Conservation (phyloP, 2,113 vertebrate species). For the Ramphastos sulfuratus region DNA sequence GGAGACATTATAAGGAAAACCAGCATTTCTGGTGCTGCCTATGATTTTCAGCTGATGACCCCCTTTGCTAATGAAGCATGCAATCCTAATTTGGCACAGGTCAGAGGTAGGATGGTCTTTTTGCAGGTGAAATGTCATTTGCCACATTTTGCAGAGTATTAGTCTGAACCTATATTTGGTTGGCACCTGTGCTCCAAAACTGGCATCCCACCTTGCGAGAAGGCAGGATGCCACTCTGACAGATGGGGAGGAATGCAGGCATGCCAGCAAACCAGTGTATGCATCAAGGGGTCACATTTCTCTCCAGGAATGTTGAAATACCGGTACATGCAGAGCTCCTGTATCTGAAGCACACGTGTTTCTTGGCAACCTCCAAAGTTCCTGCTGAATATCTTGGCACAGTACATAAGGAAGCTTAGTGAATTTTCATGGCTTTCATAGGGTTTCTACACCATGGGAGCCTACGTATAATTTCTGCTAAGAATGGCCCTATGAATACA, state of each 20-base stretch:
- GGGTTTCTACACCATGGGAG: conserved; percentile 57
- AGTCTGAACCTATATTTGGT: conserved; percentile 54
- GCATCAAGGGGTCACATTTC: conserved; percentile 69
- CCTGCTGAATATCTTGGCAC: conserved; percentile 62
- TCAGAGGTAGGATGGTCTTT: not conserved
- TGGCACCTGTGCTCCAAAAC: conserved; percentile 51
- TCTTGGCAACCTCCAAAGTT: conserved; percentile 64
- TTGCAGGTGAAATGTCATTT: conserved; percentile 63
- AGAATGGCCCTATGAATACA: conserved; percentile 56
- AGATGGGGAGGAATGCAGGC: conserved; percentile 54
- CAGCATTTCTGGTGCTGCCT: conserved; percentile 45
- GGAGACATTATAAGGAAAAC: not conserved
- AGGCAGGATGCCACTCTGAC: conserved; percentile 65
- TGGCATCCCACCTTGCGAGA: conserved; percentile 55
- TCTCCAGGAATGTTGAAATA: conserved; percentile 67
- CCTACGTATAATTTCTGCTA: conserved; percentile 61
- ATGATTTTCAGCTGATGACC: conserved; percentile 50
- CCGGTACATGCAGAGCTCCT: conserved; percentile 56
- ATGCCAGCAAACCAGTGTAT: conserved; percentile 54
- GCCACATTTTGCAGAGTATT: conserved; percentile 59
- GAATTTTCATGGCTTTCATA: conserved; percentile 65
- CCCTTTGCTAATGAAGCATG: conserved; percentile 63
- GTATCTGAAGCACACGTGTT: conserved; percentile 64
- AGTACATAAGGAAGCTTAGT: conserved; percentile 49
- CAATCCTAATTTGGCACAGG: conserved; percentile 47